These are phyloP conservation scores for Apamea epomidion DNA, from an alignment of 2,888 invertebrate genomes.

Conservation along the genomic window DNA sequence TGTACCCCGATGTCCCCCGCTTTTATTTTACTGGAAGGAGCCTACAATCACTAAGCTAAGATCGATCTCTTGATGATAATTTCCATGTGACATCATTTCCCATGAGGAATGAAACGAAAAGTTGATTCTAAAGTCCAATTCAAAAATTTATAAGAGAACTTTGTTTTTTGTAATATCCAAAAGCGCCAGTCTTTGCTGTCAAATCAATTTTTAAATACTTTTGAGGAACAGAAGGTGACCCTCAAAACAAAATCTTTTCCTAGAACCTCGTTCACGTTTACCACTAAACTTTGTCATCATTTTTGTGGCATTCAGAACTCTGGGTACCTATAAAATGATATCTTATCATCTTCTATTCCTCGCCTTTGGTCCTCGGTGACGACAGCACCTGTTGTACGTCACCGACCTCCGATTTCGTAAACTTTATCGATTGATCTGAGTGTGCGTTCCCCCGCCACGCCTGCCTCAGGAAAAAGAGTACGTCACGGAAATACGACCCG, in stretches of 20 bases:
- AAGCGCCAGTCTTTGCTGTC: conserved; percentile 87
- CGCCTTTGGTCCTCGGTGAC: conserved; percentile 57
- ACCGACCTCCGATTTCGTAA: conserved; percentile 77
- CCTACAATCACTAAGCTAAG: conserved; percentile 84
- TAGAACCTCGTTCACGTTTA: neutral
- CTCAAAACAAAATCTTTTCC: neutral
- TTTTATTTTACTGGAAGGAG: conserved; percentile 84
- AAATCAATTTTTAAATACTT: conserved; percentile 68
- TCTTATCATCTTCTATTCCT: conserved; percentile 71
- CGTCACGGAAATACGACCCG: conserved; percentile 96
- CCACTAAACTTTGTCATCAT: neutral
- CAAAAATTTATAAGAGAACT: conserved; percentile 69
- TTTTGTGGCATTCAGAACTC: conserved; percentile 6
- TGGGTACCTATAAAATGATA: conserved; percentile 8
- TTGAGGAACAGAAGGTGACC: conserved; percentile 72
- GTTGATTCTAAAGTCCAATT: conserved; percentile 79
- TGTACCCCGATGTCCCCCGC: conserved; percentile 37
- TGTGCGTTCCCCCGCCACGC: conserved; percentile 90
- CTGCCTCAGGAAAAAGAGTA: conserved; percentile 95
- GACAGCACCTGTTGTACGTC: conserved; percentile 60
- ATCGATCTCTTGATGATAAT: conserved; percentile 82
- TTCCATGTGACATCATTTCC: conserved; percentile 86
- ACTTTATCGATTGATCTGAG: conserved; percentile 90
- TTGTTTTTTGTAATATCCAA: conserved; percentile 84
- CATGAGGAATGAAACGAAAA: conserved; percentile 90